A percentile compares a stretch with the other conserved stretches of the same genome.
Evolutionary conservation across 2,888 invertebrate species (phyloP).

Genomic region (Penaeus monodon): DNA sequence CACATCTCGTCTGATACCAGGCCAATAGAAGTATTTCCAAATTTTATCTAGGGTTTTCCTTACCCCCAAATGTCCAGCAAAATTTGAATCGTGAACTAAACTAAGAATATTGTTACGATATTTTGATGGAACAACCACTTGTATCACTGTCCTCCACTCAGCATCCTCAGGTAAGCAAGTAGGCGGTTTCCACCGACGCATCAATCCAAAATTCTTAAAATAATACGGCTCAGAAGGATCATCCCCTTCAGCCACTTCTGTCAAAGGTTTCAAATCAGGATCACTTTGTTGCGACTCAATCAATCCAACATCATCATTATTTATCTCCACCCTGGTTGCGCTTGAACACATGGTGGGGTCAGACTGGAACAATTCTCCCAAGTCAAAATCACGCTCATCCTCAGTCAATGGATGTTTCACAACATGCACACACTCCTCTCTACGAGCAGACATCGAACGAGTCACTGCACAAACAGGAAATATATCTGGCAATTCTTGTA

Average conservation of each 20-base stretch:
- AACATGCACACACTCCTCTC: neutral
- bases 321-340: neutral
- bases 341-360: no score
- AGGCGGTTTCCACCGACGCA: neutral
- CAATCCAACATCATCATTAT: no score
- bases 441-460: neutral
- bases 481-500: neutral
- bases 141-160: no score
- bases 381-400: no score
- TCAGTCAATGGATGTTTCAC: neutral
- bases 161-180: neutral
- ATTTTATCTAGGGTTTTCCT: neutral
- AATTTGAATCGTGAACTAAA: neutral
- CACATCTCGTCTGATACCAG: neutral
- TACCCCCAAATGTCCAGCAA: slow-evolving; percentile 5
- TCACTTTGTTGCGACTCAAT: no score
- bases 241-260: no score
- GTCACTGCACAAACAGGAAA: slow-evolving; percentile 2
- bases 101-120: neutral
- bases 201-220: no score
- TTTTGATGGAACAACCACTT: slow-evolving; percentile 3
- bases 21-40: slow-evolving; percentile 10
- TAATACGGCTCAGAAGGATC: no score
- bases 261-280: no score
- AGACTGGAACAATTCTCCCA: no score